Evolutionary conservation across 2,888 invertebrate species (phyloP).

Genomic region (Eristalinus sepulchralis): DNA sequence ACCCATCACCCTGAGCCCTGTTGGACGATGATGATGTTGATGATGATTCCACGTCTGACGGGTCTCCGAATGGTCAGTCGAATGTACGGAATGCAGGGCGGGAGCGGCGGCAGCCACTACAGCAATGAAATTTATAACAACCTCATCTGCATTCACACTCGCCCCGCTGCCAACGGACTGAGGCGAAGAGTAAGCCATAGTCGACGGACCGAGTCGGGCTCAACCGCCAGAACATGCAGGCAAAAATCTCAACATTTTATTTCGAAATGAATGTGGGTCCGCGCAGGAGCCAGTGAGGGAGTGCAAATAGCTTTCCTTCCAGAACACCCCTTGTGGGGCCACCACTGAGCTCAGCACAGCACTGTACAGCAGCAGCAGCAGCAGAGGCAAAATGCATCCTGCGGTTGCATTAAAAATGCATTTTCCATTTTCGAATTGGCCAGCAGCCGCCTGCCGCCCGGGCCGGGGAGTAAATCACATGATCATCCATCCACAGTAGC

Average conservation of each 20-base stretch:
- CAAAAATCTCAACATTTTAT: constrained; percentile 65
- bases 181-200: background rate
- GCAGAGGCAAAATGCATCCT: constrained; percentile 37
- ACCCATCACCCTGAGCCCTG: background rate
- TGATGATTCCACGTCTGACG: constrained; percentile 38
- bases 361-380: background rate
- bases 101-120: constrained; percentile 29
- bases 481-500: background rate
- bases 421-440: constrained; percentile 65
- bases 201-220: background rate
- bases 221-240: background rate
- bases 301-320: constrained; percentile 27
- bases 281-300: background rate
- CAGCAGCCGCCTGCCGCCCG: background rate
- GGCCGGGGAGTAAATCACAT: constrained; percentile 3
- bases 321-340: background rate
- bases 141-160: constrained; percentile 61
- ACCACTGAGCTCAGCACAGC: background rate
- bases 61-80: constrained; percentile 48
- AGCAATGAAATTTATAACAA: constrained; percentile 70
- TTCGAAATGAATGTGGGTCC: constrained; percentile 49
- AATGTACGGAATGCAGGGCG: constrained; percentile 62
- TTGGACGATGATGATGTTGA: constrained; percentile 49
- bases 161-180: background rate
- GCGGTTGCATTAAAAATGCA: constrained; percentile 68